phyloP scores from a whole-genome alignment of 1,140 invertebrate species.

The Paralvinella palmiformis region DNA sequence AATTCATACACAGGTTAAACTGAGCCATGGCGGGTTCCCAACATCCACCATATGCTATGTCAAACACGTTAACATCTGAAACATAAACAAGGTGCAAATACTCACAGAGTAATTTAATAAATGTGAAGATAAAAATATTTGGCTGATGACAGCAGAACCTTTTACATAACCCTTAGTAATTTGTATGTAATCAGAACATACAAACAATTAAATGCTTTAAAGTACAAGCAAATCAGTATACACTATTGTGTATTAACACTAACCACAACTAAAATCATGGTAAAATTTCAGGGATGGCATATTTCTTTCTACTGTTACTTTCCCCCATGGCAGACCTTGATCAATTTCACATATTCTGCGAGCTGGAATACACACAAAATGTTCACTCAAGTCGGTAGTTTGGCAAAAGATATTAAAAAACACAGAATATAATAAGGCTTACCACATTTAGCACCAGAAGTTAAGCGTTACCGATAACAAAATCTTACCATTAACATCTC shows the following conservation, averaged over 20 bases:
- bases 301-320: conserved; percentile 57
- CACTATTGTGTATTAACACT: too few species aligned
- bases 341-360: conserved; percentile 50
- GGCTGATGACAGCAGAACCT: too few species aligned
- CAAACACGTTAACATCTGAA: conserved; percentile 73
- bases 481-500: conserved; percentile 68
- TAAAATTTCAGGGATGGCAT: conserved; percentile 96
- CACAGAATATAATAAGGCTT: too few species aligned
- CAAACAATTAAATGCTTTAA: too few species aligned
- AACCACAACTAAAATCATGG: conserved; percentile 87
- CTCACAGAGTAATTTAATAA: too few species aligned
- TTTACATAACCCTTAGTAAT: too few species aligned
- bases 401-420: not conserved
- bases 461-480: too few species aligned
- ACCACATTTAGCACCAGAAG: too few species aligned
- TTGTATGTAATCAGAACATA: too few species aligned
- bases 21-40: conserved; percentile 98
- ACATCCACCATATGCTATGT: conserved; percentile 92
- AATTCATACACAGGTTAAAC: conserved; percentile 74
- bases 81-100: too few species aligned
- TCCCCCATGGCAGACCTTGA: conserved; percentile 52
- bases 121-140: too few species aligned
- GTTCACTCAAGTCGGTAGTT: not conserved
- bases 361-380: conserved; percentile 47
- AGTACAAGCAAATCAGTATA: too few species aligned